Evolutionary conservation across 92 coral and sea anemone genomes (phyloP).

Genomic region (Heteractis magnifica): DNA sequence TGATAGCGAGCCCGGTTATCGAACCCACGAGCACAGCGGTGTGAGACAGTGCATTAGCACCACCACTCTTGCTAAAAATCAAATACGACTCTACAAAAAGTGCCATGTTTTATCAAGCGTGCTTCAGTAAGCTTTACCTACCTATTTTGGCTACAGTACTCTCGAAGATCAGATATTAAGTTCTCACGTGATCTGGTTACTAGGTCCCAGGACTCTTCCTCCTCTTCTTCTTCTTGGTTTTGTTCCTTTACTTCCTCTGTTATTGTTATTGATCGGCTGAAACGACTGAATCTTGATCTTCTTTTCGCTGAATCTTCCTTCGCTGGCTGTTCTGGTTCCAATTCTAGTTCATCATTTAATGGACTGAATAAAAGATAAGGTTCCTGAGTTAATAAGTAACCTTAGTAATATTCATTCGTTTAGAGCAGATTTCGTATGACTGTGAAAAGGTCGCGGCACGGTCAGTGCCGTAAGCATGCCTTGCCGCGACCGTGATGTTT

Average conservation of each 20-base stretch:
- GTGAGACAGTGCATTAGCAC: too few species aligned
- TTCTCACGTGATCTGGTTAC: conserved; percentile 77
- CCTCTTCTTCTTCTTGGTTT: conserved; percentile 34
- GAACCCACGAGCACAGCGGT: too few species aligned
- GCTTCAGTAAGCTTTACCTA: not conserved
- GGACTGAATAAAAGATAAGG: not conserved
- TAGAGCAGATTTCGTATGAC: too few species aligned
- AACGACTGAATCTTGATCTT: conserved; percentile 34
- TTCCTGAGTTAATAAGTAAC: not conserved
- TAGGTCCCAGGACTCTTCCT: conserved; percentile 45
- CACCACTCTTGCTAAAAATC: too few species aligned
- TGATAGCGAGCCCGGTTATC: too few species aligned
- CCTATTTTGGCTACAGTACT: conserved; percentile 8
- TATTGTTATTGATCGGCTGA: conserved; percentile 54
- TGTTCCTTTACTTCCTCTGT: conserved; percentile 2
- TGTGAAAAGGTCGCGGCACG: too few species aligned
- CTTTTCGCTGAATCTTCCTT: conserved; percentile 40
- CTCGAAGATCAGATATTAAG: conserved; percentile 60
- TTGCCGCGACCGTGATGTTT: too few species aligned
- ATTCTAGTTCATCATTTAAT: not conserved
- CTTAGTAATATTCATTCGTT: too few species aligned
- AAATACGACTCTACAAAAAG: too few species aligned
- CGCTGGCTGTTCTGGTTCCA: not conserved
- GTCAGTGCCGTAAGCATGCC: too few species aligned
- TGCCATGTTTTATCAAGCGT: not conserved